Base-by-base conservation (phyloP, 2,113 vertebrate genomes). In the Nanger granti region DNA sequence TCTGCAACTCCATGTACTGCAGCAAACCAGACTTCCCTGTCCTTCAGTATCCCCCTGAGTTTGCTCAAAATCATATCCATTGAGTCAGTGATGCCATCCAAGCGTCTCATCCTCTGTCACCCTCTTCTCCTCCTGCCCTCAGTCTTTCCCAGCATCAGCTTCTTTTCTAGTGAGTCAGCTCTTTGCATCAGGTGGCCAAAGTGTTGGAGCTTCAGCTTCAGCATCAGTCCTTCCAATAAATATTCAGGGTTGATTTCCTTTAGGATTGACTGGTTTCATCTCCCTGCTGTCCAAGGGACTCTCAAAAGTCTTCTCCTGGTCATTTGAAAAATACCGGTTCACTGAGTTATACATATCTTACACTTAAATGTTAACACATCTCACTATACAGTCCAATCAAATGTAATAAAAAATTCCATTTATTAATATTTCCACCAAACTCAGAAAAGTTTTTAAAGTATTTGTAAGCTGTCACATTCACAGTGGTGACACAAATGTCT, bases 361-460 rank as follows among this genome's bases (percentile, higher is more conserved):
- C 57, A 47, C 41, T 87, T 87, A 91, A 69, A 88, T 92, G 62
- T 79, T 96, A 94, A 87, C 34, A 92, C 4, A 83, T 94, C 64
- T 96, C 31, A 73, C 95, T 94, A 64, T 20, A 34, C 13, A 59
- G 59, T 76, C 10, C 24, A 41, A 13, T 76, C 69, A 76, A 76
- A 26, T 76, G 37, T 29, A 64, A 76, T 26, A 82, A 83, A 96
- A 94, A 62, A 31, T 93, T 89, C 41, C 2, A 41, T 92, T 96
- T 95, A 49, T 80, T 87, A 62, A 49, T 87, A 73, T 76, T 97
- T 84, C 47, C 52, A 93, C 37, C 34, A 79, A 91, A 62, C 13
- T 84, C 54, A 91, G 79, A 84, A 93, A 91, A 93, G 37, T 52
- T 94, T 96, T 73, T 95, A 84, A 92, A 95, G 37, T 93, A 60